These are phyloP conservation scores for Xylota sylvarum DNA, from an alignment of 2,888 invertebrate species.

Conservation along the genomic window DNA sequence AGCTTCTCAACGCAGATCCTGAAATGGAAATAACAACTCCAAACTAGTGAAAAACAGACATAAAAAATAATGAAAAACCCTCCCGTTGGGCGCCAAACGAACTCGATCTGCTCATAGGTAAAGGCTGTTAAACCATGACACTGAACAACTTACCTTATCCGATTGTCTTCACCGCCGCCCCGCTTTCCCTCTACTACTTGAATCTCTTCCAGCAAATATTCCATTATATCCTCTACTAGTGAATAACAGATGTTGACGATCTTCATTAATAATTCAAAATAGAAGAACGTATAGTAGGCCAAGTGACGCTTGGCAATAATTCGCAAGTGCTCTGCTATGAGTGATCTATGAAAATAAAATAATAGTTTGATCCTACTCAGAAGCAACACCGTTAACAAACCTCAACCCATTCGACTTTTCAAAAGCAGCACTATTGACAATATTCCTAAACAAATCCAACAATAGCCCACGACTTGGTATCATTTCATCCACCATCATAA, in stretches of 20 bases:
- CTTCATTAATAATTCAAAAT: constrained; percentile 83
- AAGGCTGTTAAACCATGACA: no score
- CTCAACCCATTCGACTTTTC: constrained; percentile 77
- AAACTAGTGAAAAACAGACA: background rate
- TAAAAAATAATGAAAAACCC: no score
- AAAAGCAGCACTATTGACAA: constrained; percentile 79
- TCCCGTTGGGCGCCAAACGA: no score
- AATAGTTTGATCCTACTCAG: background rate
- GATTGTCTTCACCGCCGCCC: constrained; percentile 83
- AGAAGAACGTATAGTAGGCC: constrained; percentile 84
- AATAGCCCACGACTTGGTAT: constrained; percentile 82
- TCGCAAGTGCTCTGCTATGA: constrained; percentile 80
- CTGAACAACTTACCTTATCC: constrained; percentile 79
- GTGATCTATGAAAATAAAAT: constrained; percentile 59
- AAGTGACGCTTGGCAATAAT: constrained; percentile 82
- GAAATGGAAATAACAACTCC: background rate
- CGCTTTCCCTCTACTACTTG: constrained; percentile 82
- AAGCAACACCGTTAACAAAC: constrained; percentile 36
- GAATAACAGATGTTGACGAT: constrained; percentile 80
- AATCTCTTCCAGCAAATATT: constrained; percentile 81
- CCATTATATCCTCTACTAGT: constrained; percentile 80
- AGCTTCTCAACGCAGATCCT: constrained; percentile 67
- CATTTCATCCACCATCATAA: constrained; percentile 84
- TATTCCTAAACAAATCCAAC: constrained; percentile 80
- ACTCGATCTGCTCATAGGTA: background rate